Evolutionary conservation across 1,140 invertebrate genomes (phyloP), one percentile per base, ranked within the genome.

Genomic region (Triops cancriformis): DNA sequence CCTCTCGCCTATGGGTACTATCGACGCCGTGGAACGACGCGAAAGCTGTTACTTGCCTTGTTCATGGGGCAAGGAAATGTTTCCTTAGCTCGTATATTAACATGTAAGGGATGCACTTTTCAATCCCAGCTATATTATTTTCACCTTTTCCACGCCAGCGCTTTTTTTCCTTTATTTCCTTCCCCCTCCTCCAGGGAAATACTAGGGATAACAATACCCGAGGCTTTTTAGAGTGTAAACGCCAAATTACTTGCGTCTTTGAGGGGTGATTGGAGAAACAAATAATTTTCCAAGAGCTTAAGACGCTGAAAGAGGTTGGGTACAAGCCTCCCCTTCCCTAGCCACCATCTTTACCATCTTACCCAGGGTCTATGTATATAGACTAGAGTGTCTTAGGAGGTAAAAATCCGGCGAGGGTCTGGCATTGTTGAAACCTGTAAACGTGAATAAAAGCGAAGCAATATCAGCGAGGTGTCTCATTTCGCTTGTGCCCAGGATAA

Each of bases 401-500:
- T 37, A 37, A 37, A 37, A 37, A 37, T 37, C 31, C 2, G n/a
- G 31, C 2, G 7, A 37, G 31, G 31, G 31, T 2, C 31, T 37
- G 2, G 31, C 31, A 37, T 37, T 37, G 31, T 37, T 37, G 31
- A 37, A 37, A 37, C 31, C 31, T 37, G 26, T 74, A 74, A 74
- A 74, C 26, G 26, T n/a, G 26, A 6, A 76, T 11, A 76, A 37
- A 76, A 76, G 31, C 12, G 45, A 26, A 76, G 43, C 4, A 64
- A 64, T 18, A 18, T 64, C 51, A 64, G 51, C 23, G 18, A 45
- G 73, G 37, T 74, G 73, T 31, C 73, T 31, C 73, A 27, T 76
- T 76, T 76, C 37, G 37, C 45, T 43, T 76, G 74, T 45, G 37
- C 45, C 73, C 74, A 45, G 74, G 37, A 31, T 45, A 45, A 28